A percentile compares a stretch with the other conserved stretches of the same genome.
phyloP scores from a whole-genome alignment of 2,113 vertebrate genomes.

The Capreolus pygargus region DNA sequence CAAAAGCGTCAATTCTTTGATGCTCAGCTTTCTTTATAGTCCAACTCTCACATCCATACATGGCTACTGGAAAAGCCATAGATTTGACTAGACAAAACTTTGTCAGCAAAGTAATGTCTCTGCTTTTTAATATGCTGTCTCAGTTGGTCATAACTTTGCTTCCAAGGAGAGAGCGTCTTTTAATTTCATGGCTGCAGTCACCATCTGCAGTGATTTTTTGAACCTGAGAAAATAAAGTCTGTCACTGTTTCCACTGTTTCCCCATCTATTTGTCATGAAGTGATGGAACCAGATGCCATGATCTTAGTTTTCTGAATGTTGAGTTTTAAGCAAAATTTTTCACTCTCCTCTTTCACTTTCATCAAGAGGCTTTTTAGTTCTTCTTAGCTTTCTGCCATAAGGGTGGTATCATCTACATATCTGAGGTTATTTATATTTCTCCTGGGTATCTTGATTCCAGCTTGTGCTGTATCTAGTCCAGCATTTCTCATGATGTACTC shows the following conservation, averaged over 20 bases:
- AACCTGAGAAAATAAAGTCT: neutral
- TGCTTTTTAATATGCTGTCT: neutral
- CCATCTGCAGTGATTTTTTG: neutral
- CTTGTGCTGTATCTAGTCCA: neutral
- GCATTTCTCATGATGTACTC: neutral
- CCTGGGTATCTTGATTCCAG: neutral
- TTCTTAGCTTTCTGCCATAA: neutral
- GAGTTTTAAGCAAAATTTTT: neutral
- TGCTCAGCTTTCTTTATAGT: neutral
- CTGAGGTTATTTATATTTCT: neutral
- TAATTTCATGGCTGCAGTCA: neutral
- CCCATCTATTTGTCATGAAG: neutral
- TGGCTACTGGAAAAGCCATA: neutral
- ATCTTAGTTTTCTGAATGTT: neutral
- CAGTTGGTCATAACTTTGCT: neutral
- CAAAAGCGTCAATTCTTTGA: neutral
- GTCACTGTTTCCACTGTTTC: neutral
- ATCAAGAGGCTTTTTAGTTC: neutral
- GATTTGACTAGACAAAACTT: neutral
- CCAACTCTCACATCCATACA: neutral
- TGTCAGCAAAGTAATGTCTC: neutral
- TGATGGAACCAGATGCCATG: neutral
- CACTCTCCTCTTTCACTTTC: neutral
- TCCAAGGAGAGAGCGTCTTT: neutral
- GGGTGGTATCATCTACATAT: neutral